Evolutionary conservation across 2,113 vertebrate species (phyloP).

Genomic region (Cricetomys ansorgei): DNA sequence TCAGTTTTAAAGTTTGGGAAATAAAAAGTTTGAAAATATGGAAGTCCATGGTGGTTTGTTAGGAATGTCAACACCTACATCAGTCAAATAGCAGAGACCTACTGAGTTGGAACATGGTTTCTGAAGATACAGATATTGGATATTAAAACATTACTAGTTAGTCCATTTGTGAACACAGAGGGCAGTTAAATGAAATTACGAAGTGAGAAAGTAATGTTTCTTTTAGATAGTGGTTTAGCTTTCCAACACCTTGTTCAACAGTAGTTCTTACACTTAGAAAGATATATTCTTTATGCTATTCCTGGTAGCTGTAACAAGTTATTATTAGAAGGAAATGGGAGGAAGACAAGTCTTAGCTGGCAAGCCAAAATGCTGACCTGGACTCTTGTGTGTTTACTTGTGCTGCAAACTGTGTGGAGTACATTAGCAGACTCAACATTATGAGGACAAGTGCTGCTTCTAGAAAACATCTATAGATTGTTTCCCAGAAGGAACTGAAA

Average conservation of each 20-base stretch:
- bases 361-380: conserved; percentile 52
- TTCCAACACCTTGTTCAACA: not conserved
- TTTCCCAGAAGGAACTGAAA: conserved; percentile 2
- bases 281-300: not conserved
- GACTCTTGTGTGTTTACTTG: conserved; percentile 16
- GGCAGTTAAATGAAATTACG: conserved; percentile 1
- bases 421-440: not conserved
- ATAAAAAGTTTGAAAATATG: conserved; percentile 19
- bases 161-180: not conserved
- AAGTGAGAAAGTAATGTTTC: not conserved
- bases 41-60: not conserved
- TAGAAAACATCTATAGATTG: not conserved
- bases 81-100: not conserved
- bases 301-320: conserved; percentile 27
- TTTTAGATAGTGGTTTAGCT: not conserved
- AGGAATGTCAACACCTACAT: not conserved
- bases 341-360: conserved; percentile 48
- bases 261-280: conserved; percentile 22
- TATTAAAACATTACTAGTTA: not conserved
- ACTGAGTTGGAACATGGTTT: not conserved
- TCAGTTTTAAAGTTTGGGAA: not conserved
- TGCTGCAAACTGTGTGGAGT: conserved; percentile 21
- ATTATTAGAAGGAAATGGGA: conserved; percentile 57
- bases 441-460: not conserved
- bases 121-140: not conserved